These are phyloP conservation scores for Sphyrna mokarran DNA, from an alignment of 2,113 vertebrate species.

Conservation along the genomic window DNA sequence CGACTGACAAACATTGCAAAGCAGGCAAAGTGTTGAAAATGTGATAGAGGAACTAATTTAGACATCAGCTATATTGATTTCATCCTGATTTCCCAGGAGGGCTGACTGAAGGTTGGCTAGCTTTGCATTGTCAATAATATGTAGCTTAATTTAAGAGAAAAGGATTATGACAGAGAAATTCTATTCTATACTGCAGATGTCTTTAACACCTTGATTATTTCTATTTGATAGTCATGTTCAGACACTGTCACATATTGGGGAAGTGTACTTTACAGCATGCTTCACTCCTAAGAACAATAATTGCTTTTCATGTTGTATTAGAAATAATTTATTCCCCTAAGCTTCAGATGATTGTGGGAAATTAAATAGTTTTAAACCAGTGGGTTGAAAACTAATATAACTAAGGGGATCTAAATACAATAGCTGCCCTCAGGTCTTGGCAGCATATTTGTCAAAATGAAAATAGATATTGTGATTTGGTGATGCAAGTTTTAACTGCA, in stretches of 20 bases:
- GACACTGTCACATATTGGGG: neutral
- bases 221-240: neutral
- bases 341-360: neutral
- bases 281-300: slow-evolving; percentile 19
- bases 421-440: neutral
- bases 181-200: neutral
- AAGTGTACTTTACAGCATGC: neutral
- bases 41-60: neutral
- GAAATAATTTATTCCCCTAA: slow-evolving; percentile 16
- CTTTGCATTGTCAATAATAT: neutral
- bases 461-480: neutral
- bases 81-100: neutral
- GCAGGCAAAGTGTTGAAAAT: slow-evolving; percentile 2
- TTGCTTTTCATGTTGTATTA: slow-evolving; percentile 8
- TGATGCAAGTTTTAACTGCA: neutral
- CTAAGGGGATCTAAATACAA: neutral
- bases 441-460: neutral
- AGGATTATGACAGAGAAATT: neutral
- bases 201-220: neutral
- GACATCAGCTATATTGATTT: slow-evolving; percentile 22
- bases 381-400: neutral
- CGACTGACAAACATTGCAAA: neutral
- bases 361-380: neutral
- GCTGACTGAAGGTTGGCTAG: neutral
- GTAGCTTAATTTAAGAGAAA: neutral